Evolutionary conservation across 1,140 invertebrate genomes (phyloP).

Genomic region (Eurosta solidaginis): DNA sequence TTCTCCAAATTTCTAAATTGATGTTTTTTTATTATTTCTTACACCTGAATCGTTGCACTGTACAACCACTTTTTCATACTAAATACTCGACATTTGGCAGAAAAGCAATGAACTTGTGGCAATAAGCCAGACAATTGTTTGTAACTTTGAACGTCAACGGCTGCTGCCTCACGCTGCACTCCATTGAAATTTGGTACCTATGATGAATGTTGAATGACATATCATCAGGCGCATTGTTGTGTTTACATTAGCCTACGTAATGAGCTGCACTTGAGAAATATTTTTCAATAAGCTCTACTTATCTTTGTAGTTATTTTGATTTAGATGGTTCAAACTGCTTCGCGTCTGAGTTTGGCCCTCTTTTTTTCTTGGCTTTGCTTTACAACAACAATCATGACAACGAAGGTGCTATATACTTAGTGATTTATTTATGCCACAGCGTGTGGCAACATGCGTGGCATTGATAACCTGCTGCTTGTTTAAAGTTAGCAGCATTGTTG

Average conservation of each 20-base stretch:
- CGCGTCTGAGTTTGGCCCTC: not conserved
- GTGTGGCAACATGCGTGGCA: slow-evolving; percentile 13
- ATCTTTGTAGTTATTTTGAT: not conserved
- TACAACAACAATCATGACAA: not conserved
- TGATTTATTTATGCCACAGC: slow-evolving; percentile 11
- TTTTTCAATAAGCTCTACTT: not conserved
- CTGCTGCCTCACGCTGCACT: not conserved
- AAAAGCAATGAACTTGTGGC: not conserved
- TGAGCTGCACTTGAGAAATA: slow-evolving; percentile 17
- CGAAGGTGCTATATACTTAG: slow-evolving; percentile 3
- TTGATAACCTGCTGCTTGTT: not conserved
- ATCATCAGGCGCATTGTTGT: slow-evolving; percentile 18
- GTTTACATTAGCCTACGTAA: slow-evolving; percentile 25
- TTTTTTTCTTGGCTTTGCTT: not conserved
- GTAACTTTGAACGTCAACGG: not conserved
- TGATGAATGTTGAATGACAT: slow-evolving; percentile 21
- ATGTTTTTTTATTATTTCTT: too few relatives aligned
- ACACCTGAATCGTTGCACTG: too few relatives aligned
- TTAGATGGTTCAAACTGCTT: not conserved
- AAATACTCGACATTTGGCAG: not conserved
- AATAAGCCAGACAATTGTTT: too few relatives aligned
- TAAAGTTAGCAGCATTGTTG: not conserved
- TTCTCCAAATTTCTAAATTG: too few relatives aligned
- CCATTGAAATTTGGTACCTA: not conserved
- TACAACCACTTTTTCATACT: not conserved